Conservation (phyloP, 2,113 vertebrate species). For the Microtus montanus region DNA sequence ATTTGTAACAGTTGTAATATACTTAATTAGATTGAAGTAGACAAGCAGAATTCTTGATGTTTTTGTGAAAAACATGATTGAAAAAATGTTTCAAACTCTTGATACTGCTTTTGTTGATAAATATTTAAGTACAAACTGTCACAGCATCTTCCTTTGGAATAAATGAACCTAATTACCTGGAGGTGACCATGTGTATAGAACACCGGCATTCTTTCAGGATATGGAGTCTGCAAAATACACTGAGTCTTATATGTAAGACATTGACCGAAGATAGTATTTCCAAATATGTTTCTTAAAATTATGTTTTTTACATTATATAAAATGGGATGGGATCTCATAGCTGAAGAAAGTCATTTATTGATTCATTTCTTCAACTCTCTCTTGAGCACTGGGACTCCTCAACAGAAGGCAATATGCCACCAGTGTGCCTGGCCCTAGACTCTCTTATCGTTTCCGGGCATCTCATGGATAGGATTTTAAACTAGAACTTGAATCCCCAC, state of each 20-base stretch:
- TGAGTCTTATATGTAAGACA: not conserved
- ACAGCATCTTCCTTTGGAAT: not conserved
- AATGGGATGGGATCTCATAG: not conserved
- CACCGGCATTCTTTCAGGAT: not conserved
- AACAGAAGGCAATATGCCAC: not conserved
- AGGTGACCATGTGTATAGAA: not conserved
- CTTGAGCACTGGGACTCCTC: not conserved
- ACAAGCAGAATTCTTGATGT: not conserved
- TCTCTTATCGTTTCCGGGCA: not conserved
- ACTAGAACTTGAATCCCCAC: not conserved
- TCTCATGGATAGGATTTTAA: not conserved
- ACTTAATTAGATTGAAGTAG: not conserved
- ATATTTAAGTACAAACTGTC: constrained; percentile 27
- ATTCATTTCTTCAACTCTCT: constrained; percentile 29
- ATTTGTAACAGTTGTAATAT: not conserved
- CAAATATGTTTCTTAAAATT: constrained; percentile 7
- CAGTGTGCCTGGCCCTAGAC: not conserved
- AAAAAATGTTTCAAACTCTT: constrained; percentile 18
- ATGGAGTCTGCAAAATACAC: constrained; percentile 10
- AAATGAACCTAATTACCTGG: not conserved
- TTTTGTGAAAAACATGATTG: not conserved
- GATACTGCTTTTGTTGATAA: constrained; percentile 18
- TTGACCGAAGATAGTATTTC: constrained; percentile 10
- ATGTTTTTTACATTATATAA: constrained; percentile 18
- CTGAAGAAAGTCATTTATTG: not conserved